A percentile compares a stretch with the other conserved stretches of the same genome.
Evolutionary conservation across 2,113 vertebrate species (phyloP).

Genomic region (Muntiacus reevesi): DNA sequence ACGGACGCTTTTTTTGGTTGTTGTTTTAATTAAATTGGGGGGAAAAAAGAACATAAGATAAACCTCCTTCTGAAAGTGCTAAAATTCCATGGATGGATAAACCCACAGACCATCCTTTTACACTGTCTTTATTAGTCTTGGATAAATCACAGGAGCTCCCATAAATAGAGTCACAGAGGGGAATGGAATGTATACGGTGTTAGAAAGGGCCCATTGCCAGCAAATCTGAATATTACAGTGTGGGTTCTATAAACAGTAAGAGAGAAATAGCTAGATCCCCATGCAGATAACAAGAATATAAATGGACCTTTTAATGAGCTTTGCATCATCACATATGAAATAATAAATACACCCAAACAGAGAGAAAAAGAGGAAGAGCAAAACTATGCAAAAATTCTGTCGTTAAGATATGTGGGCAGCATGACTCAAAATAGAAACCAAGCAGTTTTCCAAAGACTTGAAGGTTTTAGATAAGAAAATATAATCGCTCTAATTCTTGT

Average conservation of each 20-base stretch:
- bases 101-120: background rate
- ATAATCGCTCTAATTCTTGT: constrained; percentile 42
- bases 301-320: constrained; percentile 55
- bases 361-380: constrained; percentile 53
- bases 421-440: constrained; percentile 59
- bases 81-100: constrained; percentile 33
- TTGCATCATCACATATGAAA: constrained; percentile 63
- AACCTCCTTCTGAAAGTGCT: constrained; percentile 36
- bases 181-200: background rate
- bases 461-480: constrained; percentile 65
- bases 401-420: constrained; percentile 64
- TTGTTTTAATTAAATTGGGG: constrained; percentile 64
- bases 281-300: constrained; percentile 53
- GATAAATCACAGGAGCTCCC: constrained; percentile 12
- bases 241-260: constrained; percentile 43
- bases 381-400: constrained; percentile 65
- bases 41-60: background rate
- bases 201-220: constrained; percentile 11
- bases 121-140: constrained; percentile 24
- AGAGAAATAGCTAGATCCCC: constrained; percentile 26
- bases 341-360: constrained; percentile 70
- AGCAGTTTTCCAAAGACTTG: constrained; percentile 56
- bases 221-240: constrained; percentile 27
- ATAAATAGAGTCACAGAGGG: constrained; percentile 12
- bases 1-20: constrained; percentile 1